Percentiles rank a stretch among this genome's conserved stretches.
phyloP scores from a whole-genome alignment of 2,888 invertebrate genomes.

The Galerucella pusilla region DNA sequence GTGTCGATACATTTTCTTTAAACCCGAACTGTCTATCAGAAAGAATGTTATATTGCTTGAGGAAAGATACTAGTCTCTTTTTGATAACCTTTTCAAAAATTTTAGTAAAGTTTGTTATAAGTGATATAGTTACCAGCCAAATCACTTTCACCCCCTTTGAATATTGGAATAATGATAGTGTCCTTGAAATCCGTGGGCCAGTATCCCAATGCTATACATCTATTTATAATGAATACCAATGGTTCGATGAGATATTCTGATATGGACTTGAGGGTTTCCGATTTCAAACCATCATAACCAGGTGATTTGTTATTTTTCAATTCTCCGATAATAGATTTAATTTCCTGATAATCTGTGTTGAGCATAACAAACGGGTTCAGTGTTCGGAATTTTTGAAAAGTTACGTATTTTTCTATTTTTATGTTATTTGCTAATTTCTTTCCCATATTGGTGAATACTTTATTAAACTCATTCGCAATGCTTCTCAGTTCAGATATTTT shows the following conservation, averaged over 20 bases:
- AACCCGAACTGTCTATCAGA: no score
- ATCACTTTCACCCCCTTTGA: no score
- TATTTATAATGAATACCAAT: constrained; percentile 14
- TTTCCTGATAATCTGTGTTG: constrained; percentile 4
- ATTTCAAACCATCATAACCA: constrained; percentile 15
- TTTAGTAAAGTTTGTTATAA: no score
- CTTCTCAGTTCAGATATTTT: no score
- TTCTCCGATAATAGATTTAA: not conserved
- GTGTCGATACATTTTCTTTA: no score
- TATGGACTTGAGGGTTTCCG: constrained; percentile 8
- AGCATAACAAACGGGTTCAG: constrained; percentile 17
- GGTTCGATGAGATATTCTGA: constrained; percentile 14
- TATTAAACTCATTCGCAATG: no score
- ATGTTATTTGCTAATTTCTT: constrained; percentile 5
- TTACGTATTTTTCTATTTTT: not conserved
- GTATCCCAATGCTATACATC: not conserved
- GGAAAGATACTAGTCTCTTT: no score
- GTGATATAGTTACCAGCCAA: no score
- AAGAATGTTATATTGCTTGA: no score
- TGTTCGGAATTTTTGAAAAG: not conserved
- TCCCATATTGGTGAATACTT: constrained; percentile 1
- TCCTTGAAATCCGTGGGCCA: no score
- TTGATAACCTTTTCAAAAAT: no score
- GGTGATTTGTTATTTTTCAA: constrained; percentile 21
- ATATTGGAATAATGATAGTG: no score